Evolutionary conservation across 2,113 vertebrate species (phyloP).

Genomic region (Myotis yumanensis): DNA sequence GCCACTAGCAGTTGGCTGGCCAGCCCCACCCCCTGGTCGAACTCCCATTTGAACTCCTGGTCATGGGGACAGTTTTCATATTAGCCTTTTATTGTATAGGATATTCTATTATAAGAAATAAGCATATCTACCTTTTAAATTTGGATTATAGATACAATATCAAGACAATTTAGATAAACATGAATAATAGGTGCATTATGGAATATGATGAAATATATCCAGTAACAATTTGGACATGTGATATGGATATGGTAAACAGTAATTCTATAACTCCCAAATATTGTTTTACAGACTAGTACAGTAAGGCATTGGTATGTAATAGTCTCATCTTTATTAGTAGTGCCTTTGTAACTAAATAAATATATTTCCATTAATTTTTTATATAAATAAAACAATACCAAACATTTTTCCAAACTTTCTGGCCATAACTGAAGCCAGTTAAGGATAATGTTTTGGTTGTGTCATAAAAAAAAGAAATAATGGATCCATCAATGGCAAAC

Average conservation of each 20-base stretch:
- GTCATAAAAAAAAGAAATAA: neutral
- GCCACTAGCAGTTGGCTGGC: too few relatives aligned
- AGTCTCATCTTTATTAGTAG: neutral
- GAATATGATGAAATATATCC: neutral
- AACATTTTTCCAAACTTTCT: neutral
- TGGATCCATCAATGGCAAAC: neutral
- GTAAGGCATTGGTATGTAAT: neutral
- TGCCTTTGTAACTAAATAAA: neutral
- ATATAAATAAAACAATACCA: neutral
- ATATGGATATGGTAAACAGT: neutral
- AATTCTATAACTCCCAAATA: neutral
- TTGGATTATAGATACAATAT: neutral
- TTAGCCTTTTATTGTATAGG: neutral
- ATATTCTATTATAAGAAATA: neutral
- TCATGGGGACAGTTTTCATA: too few relatives aligned
- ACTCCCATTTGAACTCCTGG: too few relatives aligned
- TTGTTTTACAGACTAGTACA: neutral
- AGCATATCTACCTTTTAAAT: neutral
- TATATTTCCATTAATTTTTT: neutral
- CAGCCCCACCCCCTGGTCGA: too few relatives aligned
- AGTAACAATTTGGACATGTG: neutral
- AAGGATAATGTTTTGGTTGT: neutral
- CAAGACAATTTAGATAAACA: neutral
- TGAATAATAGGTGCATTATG: neutral
- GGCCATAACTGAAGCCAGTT: neutral